A percentile compares a stretch with the other conserved stretches of the same genome.
phyloP scores from a whole-genome alignment of 2,888 invertebrate species.

The Tortricodes alternella region DNA sequence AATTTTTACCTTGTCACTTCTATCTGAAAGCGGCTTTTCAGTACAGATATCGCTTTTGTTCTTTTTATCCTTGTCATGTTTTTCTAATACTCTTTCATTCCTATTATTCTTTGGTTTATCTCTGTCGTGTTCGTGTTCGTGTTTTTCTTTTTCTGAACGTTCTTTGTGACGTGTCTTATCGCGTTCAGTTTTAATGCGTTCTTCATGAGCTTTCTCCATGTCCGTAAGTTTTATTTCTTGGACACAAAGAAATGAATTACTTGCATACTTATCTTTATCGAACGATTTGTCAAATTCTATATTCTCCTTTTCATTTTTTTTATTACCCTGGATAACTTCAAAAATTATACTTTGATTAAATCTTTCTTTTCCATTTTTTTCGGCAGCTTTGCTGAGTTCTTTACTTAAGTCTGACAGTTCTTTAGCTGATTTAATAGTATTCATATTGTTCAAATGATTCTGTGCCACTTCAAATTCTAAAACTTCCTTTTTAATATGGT shows the following conservation, averaged over 20 bases:
- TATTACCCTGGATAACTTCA: conserved; percentile 48
- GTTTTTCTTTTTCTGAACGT: conserved; percentile 51
- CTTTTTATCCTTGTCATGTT: conserved; percentile 68
- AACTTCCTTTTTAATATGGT: conserved; percentile 55
- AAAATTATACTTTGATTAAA: conserved; percentile 45
- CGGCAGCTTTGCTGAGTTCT: conserved; percentile 46
- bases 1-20: conserved; percentile 47
- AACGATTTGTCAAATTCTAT: conserved; percentile 66
- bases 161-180: conserved; percentile 67
- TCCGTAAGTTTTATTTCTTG: conserved; percentile 52
- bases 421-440: conserved; percentile 51
- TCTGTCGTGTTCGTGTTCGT: conserved; percentile 56
- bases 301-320: conserved; percentile 71
- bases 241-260: conserved; percentile 42
- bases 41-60: conserved; percentile 45
- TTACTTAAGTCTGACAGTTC: conserved; percentile 47
- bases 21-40: conserved; percentile 53
- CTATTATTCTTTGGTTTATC: conserved; percentile 27
- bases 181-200: conserved; percentile 65
- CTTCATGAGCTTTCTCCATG: conserved; percentile 65
- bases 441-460: conserved; percentile 53
- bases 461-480: conserved; percentile 51
- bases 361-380: conserved; percentile 58
- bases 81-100: conserved; percentile 41
- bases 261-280: conserved; percentile 63